Percentiles rank a stretch among this genome's conserved stretches.
Evolutionary conservation across 2,113 vertebrate genomes (phyloP).

Genomic region (Periophthalmodon schlosseri): DNA sequence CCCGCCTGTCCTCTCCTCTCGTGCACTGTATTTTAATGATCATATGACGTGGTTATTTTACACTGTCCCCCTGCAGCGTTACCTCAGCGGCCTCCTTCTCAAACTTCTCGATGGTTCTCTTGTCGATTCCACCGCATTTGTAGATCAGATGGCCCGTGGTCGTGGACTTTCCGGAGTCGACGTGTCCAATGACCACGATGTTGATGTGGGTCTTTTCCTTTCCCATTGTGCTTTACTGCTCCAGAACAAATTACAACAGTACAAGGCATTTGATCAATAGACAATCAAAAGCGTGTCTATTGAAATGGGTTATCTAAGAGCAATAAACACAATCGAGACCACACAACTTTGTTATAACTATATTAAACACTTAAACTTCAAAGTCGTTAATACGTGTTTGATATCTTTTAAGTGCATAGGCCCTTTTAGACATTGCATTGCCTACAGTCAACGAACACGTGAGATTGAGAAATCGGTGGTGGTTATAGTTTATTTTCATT

Average conservation of each 20-base stretch:
- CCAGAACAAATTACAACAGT: conserved; percentile 5
- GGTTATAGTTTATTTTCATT: too few species aligned
- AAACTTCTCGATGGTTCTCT: conserved; percentile 83
- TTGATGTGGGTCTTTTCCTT: conserved; percentile 82
- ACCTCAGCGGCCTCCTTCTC: conserved; percentile 80
- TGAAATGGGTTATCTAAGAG: background rate
- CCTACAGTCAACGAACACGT: too few species aligned
- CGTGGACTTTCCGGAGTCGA: conserved; percentile 83
- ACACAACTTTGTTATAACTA: too few species aligned
- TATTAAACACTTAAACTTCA: too few species aligned
- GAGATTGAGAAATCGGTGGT: too few species aligned
- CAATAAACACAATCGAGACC: background rate
- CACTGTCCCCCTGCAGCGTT: background rate
- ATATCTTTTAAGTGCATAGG: too few species aligned
- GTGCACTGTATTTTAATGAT: background rate
- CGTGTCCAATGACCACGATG: conserved; percentile 84
- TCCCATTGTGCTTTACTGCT: conserved; percentile 69
- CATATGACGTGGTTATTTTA: background rate
- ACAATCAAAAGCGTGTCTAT: background rate
- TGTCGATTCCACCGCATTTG: conserved; percentile 82
- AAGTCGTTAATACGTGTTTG: too few species aligned
- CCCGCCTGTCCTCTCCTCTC: background rate
- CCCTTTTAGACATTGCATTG: too few species aligned
- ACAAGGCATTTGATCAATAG: background rate
- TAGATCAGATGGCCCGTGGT: conserved; percentile 81